Base-by-base conservation (phyloP, 2,797 vertebrate species). In the Sylvia borin region DNA sequence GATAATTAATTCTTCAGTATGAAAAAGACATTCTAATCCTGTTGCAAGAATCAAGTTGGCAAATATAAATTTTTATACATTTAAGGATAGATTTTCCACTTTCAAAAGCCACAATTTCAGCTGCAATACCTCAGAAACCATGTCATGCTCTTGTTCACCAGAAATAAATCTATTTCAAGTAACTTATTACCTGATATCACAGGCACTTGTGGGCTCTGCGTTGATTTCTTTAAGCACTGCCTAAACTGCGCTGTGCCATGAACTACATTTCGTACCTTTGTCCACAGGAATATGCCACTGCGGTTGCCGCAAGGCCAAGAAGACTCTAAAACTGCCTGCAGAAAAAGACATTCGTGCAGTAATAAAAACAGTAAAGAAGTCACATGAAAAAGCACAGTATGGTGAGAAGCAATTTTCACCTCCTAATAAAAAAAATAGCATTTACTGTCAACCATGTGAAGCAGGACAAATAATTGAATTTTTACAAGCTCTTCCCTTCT, bases 241-340 rank as follows among this genome's bases (percentile, higher is more conserved):
- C 98, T 99, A 97, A 99, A 99, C 73, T 99, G 99, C 13, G 98
- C 97, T 82, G 99, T 98, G 70, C 99, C 99, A 36, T 95, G 98
- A 45, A 99, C 91, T 65, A 99, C 98, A 45, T 99, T 99, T 16
- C 99, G 98, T 71, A 99, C 97, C 97, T 99, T 99, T 85, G 98
- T 99, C 99, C 99, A 99, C 96, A 99, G 98, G 94, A 99, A 99
- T 85, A 98, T 98, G 55, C 99, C 99, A 29, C 99, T 99, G 32
- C 99, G 99, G 95, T 98, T 99, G 86, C 98, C 98, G 93, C 98
- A 99, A 10, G 99, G 99, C 99, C 99, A 99, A 3, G 99, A 98
- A 93, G 99, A 99, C 96, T 99, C 99, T 93, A 99, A 96, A 95
- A 99, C 99, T 2, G 99, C 99, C 99, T 99, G 97, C 16, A 96